Conservation (phyloP, 2,797 vertebrate genomes). For the Sebastes iracundus region DNA sequence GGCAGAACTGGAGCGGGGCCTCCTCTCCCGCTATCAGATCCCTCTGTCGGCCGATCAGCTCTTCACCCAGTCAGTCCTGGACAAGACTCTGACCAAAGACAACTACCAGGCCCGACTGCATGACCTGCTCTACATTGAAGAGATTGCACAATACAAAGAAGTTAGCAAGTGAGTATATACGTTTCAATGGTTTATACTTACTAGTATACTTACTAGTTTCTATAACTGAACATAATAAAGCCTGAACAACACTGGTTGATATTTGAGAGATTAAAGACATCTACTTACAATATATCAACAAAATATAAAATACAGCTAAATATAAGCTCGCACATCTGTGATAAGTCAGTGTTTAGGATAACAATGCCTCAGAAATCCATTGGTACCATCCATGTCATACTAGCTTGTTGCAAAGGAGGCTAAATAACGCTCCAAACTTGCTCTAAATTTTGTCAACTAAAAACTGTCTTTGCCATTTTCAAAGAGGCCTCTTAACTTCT, state of each 20-base stretch:
- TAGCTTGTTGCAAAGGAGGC: too few species aligned
- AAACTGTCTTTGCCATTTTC: too few species aligned
- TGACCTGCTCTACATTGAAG: conserved; percentile 98
- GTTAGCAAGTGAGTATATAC: conserved; percentile 95
- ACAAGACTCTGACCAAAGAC: conserved; percentile 94
- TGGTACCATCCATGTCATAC: too few species aligned
- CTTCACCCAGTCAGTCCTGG: conserved; percentile 99
- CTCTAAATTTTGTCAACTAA: too few species aligned
- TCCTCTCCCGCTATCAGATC: conserved; percentile 97
- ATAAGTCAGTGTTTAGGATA: background rate
- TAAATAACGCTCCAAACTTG: too few species aligned
- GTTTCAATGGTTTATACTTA: background rate
- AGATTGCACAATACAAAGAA: conserved; percentile 99
- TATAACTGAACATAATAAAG: background rate
- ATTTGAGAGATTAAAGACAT: background rate
- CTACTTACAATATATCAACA: background rate
- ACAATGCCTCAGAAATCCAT: too few species aligned
- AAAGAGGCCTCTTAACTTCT: too few species aligned
- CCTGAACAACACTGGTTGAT: background rate
- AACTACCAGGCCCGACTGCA: conserved; percentile 98
- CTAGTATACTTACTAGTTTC: too few species aligned
- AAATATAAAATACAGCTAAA: background rate
- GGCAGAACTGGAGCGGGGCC: conserved; percentile 96
- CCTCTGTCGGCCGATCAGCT: conserved; percentile 98
- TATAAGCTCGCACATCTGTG: background rate